These are phyloP conservation scores for Drosophila pullipes DNA, from an alignment of 2,888 invertebrate species.

Conservation along the genomic window DNA sequence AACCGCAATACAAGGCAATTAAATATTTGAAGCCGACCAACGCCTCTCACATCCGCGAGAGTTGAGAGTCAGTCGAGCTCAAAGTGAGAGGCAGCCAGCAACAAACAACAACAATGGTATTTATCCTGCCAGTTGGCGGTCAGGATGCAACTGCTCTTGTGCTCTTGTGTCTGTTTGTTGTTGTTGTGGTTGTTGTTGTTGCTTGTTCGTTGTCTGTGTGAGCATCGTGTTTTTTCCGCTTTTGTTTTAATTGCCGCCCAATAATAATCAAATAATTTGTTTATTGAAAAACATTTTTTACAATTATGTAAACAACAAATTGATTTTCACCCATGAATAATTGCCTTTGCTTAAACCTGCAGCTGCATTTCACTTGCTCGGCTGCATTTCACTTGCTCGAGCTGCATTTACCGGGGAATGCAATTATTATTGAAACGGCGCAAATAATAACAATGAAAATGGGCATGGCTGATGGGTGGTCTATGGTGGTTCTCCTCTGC, in stretches of 20 bases:
- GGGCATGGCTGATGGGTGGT: background rate
- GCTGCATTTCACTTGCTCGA: slow-evolving; percentile 5
- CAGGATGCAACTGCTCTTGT: slow-evolving; percentile 55
- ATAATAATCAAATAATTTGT: slow-evolving; percentile 85
- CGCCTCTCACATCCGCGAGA: slow-evolving; percentile 41
- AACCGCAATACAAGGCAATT: slow-evolving; percentile 84
- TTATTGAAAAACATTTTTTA: slow-evolving; percentile 84
- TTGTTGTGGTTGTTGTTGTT: slow-evolving; percentile 27
- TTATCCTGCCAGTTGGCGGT: slow-evolving; percentile 74
- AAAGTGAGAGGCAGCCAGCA: slow-evolving; percentile 49
- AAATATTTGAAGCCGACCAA: slow-evolving; percentile 79
- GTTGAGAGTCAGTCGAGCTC: slow-evolving; percentile 32
- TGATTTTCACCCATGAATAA: slow-evolving; percentile 84
- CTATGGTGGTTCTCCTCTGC: background rate
- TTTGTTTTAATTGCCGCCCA: slow-evolving; percentile 81
- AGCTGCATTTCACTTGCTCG: slow-evolving; percentile 13
- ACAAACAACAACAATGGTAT: slow-evolving; percentile 55
- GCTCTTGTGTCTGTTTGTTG: slow-evolving; percentile 35
- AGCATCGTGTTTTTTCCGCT: slow-evolving; percentile 32
- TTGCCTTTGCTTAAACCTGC: slow-evolving; percentile 46
- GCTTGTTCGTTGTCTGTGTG: slow-evolving; percentile 13
- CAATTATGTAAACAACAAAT: slow-evolving; percentile 84
- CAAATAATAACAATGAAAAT: slow-evolving; percentile 47
- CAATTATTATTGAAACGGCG: slow-evolving; percentile 77
- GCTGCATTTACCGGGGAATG: slow-evolving; percentile 54